These are phyloP conservation scores for Motacilla alba DNA, from an alignment of 2,113 vertebrate genomes.

Conservation along the genomic window DNA sequence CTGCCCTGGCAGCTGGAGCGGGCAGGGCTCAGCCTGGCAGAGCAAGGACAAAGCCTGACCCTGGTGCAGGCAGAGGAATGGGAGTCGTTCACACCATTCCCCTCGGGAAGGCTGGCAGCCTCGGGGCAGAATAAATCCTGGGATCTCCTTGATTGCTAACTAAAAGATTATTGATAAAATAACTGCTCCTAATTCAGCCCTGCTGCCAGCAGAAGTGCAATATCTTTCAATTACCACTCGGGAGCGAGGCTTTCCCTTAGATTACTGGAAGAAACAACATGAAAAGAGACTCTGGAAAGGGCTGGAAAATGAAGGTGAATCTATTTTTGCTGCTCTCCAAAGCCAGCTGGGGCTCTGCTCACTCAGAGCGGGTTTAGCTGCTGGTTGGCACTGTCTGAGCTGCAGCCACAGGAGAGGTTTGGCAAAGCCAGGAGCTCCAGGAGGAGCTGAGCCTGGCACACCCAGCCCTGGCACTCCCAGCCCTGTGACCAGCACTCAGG, in stretches of 20 bases:
- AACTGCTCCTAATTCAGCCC: constrained; percentile 52
- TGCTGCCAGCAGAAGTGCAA: neutral
- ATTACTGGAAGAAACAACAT: constrained; percentile 12
- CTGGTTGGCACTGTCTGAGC: neutral
- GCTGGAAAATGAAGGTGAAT: neutral
- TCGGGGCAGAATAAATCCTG: constrained; percentile 38
- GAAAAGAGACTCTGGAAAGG: neutral
- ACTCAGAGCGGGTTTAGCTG: neutral
- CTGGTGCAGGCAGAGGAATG: neutral
- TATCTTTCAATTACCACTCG: constrained; percentile 22
- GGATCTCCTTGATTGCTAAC: constrained; percentile 63
- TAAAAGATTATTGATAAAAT: constrained; percentile 50
- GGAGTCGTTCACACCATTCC: constrained; percentile 8
- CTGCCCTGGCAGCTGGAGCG: neutral
- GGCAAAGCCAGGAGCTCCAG: neutral
- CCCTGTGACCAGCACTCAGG: neutral
- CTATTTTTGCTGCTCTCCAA: neutral
- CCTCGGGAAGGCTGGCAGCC: constrained; percentile 22
- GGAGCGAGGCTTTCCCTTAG: neutral
- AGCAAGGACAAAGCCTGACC: neutral
- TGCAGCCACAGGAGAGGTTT: fast-evolving
- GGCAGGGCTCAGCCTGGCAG: neutral
- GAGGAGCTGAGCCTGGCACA: neutral
- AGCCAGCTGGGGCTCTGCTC: neutral
- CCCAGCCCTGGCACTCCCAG: neutral